Base-by-base conservation (phyloP, 1,140 invertebrate species). In the Pogonus chalceus region DNA sequence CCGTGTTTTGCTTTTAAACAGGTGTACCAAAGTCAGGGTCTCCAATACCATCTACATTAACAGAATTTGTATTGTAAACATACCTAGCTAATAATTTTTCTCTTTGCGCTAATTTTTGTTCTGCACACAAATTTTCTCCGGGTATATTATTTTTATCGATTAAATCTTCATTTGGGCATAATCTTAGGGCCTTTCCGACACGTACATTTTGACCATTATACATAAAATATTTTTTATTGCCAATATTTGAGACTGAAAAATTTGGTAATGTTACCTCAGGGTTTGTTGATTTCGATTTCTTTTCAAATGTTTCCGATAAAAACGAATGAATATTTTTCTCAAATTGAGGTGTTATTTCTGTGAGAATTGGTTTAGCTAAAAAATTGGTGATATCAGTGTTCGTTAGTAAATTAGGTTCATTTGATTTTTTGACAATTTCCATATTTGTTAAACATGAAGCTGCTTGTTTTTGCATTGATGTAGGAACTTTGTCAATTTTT, bases 1-100 rank as follows among this genome's bases (percentile, higher is more conserved):
- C 26, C 14, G 26, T 31, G 26, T 31, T 7, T 31, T 24, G n/a
- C 18, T 48, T 52, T 73, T 73, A 79, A 56, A 79, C 78, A 20
- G 78, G 78, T 12, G 78, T 79, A 43, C 78, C 78, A 65, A 79
- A 79, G 68, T 78, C 77, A 0, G 77, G 77, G 69, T 79, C 76
- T 4, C 77, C 78, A 56, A 75, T 73, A 35, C 76, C 76, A 57
- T 76, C 72, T 23, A 72, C 69, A 52, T 72, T 65, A 18, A 67
- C 50, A 43, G 60, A 65, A 62, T 70, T 68, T 7, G 65, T 62
- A 58, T 66, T 68, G 56, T 68, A 67, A 50, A 70, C 68, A 47
- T 70, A 70, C 50, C 67, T 61, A 35, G 67, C 67, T 23, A 69
- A 57, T n/a, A 70, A 53, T 62, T 70, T 70, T 52, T 69, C 67